Conservation (phyloP, 2,113 vertebrate genomes). For the Henicopernis longicauda region DNA sequence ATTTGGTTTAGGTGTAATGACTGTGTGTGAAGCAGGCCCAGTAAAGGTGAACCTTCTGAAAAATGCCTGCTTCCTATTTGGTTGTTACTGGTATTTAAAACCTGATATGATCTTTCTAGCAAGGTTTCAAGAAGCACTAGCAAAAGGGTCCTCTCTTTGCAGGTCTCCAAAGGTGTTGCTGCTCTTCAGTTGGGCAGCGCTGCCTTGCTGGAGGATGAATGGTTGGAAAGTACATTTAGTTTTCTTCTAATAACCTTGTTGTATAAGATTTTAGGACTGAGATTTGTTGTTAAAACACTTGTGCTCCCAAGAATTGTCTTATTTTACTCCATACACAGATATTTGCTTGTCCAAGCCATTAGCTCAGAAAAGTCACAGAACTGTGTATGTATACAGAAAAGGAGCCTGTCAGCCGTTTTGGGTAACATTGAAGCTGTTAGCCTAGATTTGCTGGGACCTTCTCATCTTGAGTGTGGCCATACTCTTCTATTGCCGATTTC, state of each 20-base stretch:
- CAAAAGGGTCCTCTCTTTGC: background rate
- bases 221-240: background rate
- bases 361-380: background rate
- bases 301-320: background rate
- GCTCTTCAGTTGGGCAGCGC: background rate
- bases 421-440: background rate
- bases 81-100: background rate
- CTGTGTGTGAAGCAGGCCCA: background rate
- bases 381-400: fast-evolving
- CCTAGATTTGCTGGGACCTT: background rate
- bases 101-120: background rate
- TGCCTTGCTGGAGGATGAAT: background rate
- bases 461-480: background rate
- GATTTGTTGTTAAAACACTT: background rate
- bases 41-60: background rate
- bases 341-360: background rate
- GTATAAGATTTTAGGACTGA: background rate
- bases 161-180: background rate
- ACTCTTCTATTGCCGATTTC: background rate
- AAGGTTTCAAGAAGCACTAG: background rate
- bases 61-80: background rate
- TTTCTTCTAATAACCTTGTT: background rate
- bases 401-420: background rate
- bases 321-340: background rate
- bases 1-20: background rate